A percentile compares a stretch with the other conserved stretches of the same genome.
Evolutionary conservation across 2,113 vertebrate species (phyloP).

Genomic region (Dissostichus mawsoni): DNA sequence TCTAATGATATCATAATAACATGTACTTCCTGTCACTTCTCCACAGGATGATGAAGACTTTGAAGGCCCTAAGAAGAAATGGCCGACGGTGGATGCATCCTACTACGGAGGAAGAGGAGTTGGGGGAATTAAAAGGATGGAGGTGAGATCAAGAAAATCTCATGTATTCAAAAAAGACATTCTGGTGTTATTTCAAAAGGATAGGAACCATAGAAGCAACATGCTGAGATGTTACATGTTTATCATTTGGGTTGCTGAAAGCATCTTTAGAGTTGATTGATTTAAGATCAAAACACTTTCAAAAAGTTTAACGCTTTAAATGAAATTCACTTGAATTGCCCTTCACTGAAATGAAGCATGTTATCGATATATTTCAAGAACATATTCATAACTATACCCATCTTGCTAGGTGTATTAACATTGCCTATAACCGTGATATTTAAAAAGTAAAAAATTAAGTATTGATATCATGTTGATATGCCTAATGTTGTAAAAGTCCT

Average conservation of each 20-base stretch:
- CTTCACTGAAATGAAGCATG: background rate
- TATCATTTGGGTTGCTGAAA: background rate
- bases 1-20: background rate
- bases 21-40: constrained; percentile 6
- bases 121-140: constrained; percentile 98
- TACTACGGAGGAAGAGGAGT: constrained; percentile 98
- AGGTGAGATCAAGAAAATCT: constrained; percentile 82
- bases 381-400: background rate
- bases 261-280: no score
- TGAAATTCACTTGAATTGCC: background rate
- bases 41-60: constrained; percentile 89
- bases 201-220: background rate
- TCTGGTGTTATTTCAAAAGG: background rate
- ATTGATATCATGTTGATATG: no score
- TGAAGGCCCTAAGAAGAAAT: constrained; percentile 90
- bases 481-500: no score
- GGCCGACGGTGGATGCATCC: constrained; percentile 93
- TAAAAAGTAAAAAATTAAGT: no score
- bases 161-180: background rate
- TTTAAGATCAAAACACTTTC: background rate
- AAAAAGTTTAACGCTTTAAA: background rate
- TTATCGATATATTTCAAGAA: background rate
- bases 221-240: background rate
- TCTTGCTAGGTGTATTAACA: no score
- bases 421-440: no score